These are phyloP conservation scores for Uloborus plumipes DNA, from an alignment of 2,888 invertebrate genomes.

Conservation along the genomic window DNA sequence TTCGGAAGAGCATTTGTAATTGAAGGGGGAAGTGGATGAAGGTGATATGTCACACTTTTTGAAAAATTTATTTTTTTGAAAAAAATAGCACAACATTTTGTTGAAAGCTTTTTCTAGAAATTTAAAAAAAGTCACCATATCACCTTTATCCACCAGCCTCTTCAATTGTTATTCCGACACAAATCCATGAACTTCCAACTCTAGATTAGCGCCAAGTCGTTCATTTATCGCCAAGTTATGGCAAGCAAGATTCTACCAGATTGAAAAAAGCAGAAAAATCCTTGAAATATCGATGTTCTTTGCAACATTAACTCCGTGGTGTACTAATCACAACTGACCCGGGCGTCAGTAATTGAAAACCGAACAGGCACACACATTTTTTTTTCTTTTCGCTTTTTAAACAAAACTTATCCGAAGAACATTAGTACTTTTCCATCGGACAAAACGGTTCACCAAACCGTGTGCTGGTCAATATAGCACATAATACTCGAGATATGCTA, in stretches of 20 bases:
- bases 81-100: too few relatives aligned
- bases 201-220: background rate
- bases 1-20: too few relatives aligned
- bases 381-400: slow-evolving; percentile 13
- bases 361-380: slow-evolving; percentile 30
- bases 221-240: slow-evolving; percentile 16
- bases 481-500: slow-evolving; percentile 49
- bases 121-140: too few relatives aligned
- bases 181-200: too few relatives aligned
- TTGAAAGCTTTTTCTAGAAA: too few relatives aligned
- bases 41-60: too few relatives aligned
- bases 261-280: slow-evolving; percentile 30
- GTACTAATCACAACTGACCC: slow-evolving; percentile 56
- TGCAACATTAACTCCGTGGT: slow-evolving; percentile 60
- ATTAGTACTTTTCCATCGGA: slow-evolving; percentile 42
- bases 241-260: background rate
- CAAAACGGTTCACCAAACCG: slow-evolving; percentile 48
- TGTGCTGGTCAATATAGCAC: slow-evolving; percentile 61
- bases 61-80: too few relatives aligned
- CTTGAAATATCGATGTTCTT: slow-evolving; percentile 56
- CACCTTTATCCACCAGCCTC: too few relatives aligned
- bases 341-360: slow-evolving; percentile 52
- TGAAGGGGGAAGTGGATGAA: too few relatives aligned
- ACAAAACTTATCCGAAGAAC: slow-evolving; percentile 4
- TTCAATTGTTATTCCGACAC: too few relatives aligned